Conservation (phyloP, 2,113 vertebrate genomes). For the Anarhynchus alexandrinus region DNA sequence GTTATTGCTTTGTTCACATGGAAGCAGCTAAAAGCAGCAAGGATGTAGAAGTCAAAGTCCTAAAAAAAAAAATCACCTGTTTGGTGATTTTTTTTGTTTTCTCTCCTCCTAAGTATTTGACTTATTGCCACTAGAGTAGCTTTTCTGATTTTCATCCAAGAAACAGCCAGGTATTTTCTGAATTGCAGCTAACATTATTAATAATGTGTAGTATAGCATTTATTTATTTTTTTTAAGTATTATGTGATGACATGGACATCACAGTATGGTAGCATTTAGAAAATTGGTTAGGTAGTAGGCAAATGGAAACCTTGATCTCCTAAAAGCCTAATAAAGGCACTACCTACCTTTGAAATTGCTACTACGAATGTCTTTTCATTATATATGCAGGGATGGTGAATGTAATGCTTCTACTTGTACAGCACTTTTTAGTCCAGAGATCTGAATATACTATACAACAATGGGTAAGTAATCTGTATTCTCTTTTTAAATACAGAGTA, state of each 20-base stretch:
- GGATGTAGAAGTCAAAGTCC: background rate
- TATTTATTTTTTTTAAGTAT: background rate
- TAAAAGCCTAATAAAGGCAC: background rate
- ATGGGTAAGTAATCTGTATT: background rate
- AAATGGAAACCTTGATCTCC: background rate
- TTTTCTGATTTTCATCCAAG: background rate
- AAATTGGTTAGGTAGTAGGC: background rate
- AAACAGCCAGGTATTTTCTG: background rate
- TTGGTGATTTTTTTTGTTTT: background rate
- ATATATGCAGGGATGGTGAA: background rate
- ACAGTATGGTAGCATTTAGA: background rate
- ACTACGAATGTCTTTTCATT: background rate
- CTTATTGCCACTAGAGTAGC: background rate
- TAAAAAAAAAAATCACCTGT: background rate
- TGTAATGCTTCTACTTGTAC: background rate
- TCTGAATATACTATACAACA: background rate
- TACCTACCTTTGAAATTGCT: background rate
- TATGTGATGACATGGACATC: background rate
- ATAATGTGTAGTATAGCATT: background rate
- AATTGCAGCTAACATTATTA: background rate
- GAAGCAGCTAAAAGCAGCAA: background rate
- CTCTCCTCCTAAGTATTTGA: background rate
- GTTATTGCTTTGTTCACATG: background rate
- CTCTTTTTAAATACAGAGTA: background rate
- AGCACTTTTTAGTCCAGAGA: background rate